Evolutionary conservation across 2,888 invertebrate genomes (phyloP), one percentile per base, ranked within the genome.

Genomic region (Melanostoma mellinum): DNA sequence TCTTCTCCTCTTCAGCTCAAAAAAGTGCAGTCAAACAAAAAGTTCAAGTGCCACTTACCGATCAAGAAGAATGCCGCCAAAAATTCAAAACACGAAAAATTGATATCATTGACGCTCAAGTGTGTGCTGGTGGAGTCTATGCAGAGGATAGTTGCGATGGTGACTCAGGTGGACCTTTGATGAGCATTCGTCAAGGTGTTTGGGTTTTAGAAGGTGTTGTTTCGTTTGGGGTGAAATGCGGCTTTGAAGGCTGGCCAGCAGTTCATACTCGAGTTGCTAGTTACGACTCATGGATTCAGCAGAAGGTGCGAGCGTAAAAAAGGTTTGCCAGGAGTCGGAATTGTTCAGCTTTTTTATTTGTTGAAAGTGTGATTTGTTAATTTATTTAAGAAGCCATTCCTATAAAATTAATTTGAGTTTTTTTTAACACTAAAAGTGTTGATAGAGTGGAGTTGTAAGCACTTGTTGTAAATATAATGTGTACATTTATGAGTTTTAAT

Each of bases 91-190:
- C 89, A 40, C 87, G 87, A 5, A 89, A 88, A 40, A 87, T 90
- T 8, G 86, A 85, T 32, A 88, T 91, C 33, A 87, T 87, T 58
- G 85, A 89, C 2, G 85, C 87, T 0, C 94, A 95, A 87, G 86
- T 96, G 0, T 96, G 96, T 87, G 95, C 95, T 4, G 96, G 96
- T 2, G 95, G 96, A 0, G 91, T 91, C 4, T 93, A 91, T 73
- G 92, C 93, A 0, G 92, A 94, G 86, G 96, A 96, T 87, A 94
- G 95, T 0, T 96, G 96, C 87, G 92, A 92, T 52, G 96, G 96
- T 0, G 96, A 96, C 87, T 95, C 95, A 0, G 96, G 96, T 2
- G 96, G 96, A 2, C 96, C 96, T 0, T 89, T 96, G 36, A 95
- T 96, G 95, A 92, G 90, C 63, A 88, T 88, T 33, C 90, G 87